These are phyloP conservation scores for Caretta caretta DNA, from an alignment of 2,113 vertebrate genomes.

Conservation along the genomic window DNA sequence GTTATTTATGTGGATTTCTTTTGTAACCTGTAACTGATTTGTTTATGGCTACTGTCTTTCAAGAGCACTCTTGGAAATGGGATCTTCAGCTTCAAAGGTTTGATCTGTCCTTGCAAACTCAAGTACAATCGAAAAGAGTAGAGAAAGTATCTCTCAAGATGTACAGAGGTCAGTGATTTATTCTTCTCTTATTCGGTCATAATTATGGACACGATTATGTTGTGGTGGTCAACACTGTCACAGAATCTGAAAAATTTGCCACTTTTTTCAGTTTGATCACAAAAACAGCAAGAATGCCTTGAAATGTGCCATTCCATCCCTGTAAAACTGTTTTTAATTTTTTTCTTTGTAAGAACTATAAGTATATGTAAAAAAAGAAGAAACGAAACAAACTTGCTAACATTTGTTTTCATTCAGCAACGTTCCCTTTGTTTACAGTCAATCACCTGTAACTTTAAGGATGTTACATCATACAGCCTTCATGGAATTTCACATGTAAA, in stretches of 20 bases:
- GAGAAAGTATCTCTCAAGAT: background rate
- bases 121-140: background rate
- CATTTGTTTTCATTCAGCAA: background rate
- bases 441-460: background rate
- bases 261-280: background rate
- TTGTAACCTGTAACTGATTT: slow-evolving; percentile 36
- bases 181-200: slow-evolving; percentile 24
- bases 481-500: background rate
- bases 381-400: background rate
- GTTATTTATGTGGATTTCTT: slow-evolving; percentile 9
- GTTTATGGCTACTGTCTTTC: slow-evolving; percentile 39
- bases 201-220: background rate
- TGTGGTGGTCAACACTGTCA: background rate
- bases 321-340: background rate
- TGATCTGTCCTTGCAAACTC: slow-evolving; percentile 53
- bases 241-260: background rate
- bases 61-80: slow-evolving; percentile 42
- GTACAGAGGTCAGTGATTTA: background rate
- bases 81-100: slow-evolving; percentile 18
- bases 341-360: background rate
- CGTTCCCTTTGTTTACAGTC: background rate
- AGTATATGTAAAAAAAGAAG: background rate
- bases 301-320: background rate
- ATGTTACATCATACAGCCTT: background rate
- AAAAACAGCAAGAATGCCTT: background rate